Base-by-base conservation (phyloP, 2,888 invertebrate species). In the Macrophya alboannulata region DNA sequence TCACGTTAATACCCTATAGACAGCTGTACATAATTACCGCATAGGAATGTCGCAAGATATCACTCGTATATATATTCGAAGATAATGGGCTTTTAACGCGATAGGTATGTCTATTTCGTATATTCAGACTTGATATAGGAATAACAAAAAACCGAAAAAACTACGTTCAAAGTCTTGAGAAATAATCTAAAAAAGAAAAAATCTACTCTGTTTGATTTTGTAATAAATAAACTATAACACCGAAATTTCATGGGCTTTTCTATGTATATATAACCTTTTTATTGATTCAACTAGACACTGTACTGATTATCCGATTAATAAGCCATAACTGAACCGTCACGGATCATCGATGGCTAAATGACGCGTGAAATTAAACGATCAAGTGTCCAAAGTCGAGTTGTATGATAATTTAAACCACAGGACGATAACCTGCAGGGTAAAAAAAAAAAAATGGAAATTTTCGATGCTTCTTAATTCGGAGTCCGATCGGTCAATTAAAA, bases 11-110 rank as follows among this genome's bases (percentile, higher is more conserved):
- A 31, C 31, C 1, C 31, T 25, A 37, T 15, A 77, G 25, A 77
- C 17, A 17, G 68, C 21, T 62, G 12, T 31, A 43, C n/a, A 81
- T 62, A 59, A 81, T 81, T 62, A 62, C 1, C 81, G n/a, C n/a
- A 81, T 62, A 59, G 81, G 81, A 81, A 81, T 81, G 81, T 59
- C 62, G n/a, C n/a, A 62, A 62, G 31, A 4, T 10, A 55, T 37
- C 77, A 55, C 45, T 10, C 6, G 9, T 10, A 31, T 21, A 21
- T 9, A 8, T 21, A 71, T 68, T 6, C n/a, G 2, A 21, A 15
- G 68, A 74, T 71, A 37, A 6, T 45, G 43, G 21, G 45, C 40
- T 62, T 17, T 17, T 21, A 21, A 62, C 62, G 48, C 62, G 48
- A 48, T 48, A 12, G 8, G 12, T 48, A 10, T 48, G 48, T 48